phyloP scores from a whole-genome alignment of 2,888 invertebrate species.

The Drosophila sordidula region DNA sequence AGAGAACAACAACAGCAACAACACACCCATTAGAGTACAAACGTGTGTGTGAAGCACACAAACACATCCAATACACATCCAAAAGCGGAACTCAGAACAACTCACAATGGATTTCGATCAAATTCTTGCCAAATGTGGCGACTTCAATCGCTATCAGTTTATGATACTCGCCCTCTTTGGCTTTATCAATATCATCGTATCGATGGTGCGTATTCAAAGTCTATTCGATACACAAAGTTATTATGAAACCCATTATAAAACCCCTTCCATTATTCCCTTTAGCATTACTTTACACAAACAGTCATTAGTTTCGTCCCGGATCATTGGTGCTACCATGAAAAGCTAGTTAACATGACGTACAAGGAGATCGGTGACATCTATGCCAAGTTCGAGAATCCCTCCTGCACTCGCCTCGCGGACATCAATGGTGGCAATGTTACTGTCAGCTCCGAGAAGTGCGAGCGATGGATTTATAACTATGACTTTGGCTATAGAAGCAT shows the following conservation, averaged over 20 bases:
- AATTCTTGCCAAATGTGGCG: conserved; percentile 86
- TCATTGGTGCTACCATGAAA: conserved; percentile 85
- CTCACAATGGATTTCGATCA: conserved; percentile 86
- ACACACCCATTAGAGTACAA: conserved; percentile 22
- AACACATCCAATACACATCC: background rate
- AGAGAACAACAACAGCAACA: conserved; percentile 6
- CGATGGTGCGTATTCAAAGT: conserved; percentile 82
- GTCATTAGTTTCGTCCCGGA: conserved; percentile 87
- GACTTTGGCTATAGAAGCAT: conserved; percentile 87
- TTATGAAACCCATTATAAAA: background rate
- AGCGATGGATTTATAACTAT: conserved; percentile 87
- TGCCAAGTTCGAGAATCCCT: conserved; percentile 81
- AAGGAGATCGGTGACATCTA: conserved; percentile 84
- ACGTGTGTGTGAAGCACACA: background rate
- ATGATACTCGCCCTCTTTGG: conserved; percentile 86
- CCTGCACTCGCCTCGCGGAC: conserved; percentile 82
- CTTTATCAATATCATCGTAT: conserved; percentile 86
- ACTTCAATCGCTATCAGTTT: conserved; percentile 86
- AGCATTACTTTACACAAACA: conserved; percentile 87
- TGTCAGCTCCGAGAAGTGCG: conserved; percentile 83
- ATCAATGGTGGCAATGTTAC: conserved; percentile 80
- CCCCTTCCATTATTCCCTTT: background rate
- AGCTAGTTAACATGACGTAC: conserved; percentile 83
- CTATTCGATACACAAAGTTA: background rate
- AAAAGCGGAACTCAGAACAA: background rate